phyloP scores from a whole-genome alignment of 2,797 vertebrate genomes.

The Lepidocolaptes lacrymiger region DNA sequence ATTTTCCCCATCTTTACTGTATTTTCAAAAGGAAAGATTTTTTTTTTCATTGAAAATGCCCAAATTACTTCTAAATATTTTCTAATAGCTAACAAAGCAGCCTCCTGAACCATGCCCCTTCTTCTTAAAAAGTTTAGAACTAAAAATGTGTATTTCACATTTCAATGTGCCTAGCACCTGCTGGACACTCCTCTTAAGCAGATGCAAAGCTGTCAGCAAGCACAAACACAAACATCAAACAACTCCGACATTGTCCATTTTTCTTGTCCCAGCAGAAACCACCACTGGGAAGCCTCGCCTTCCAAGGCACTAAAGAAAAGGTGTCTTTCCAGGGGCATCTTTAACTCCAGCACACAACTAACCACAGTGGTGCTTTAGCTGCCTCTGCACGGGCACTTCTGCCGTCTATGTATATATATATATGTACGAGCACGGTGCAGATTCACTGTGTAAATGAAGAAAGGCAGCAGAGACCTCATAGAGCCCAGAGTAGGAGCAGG shows the following conservation, averaged over 20 bases:
- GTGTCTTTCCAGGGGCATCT: not conserved
- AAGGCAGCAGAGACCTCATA: not conserved
- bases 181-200: not conserved
- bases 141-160: not conserved
- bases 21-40: not conserved
- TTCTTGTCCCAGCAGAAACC: not conserved
- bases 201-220: not conserved
- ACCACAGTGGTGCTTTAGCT: too few species aligned
- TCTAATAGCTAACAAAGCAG: not conserved
- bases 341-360: not conserved
- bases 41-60: not conserved
- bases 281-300: not conserved
- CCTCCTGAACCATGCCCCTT: accelerated
- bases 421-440: accelerated
- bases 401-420: too few species aligned
- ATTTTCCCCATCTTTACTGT: not conserved
- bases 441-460: accelerated
- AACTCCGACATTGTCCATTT: not conserved
- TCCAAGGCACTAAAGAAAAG: not conserved
- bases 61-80: not conserved
- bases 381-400: not conserved
- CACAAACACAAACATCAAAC: not conserved
- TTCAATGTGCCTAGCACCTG: not conserved
- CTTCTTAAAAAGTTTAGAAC: not conserved
- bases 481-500: accelerated